Conservation (phyloP, 2,888 invertebrate genomes). For the Aplocera efformata region DNA sequence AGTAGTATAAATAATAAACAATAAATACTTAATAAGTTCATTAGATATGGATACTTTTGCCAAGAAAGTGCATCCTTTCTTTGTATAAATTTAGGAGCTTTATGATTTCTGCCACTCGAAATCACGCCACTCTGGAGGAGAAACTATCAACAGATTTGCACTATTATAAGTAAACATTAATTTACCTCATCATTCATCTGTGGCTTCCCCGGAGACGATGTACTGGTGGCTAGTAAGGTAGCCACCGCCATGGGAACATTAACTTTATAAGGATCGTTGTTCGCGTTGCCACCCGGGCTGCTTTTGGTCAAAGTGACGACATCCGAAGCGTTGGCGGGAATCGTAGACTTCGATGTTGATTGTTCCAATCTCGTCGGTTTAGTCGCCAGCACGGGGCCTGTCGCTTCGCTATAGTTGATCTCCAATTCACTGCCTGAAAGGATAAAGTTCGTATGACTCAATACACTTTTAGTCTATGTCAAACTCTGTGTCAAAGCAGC, state of each 20-base stretch:
- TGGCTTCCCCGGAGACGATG: not conserved
- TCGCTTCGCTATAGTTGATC: conserved; percentile 36
- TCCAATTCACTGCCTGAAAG: conserved; percentile 17
- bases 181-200: conserved; percentile 8
- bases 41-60: too few relatives aligned
- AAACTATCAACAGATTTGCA: too few relatives aligned
- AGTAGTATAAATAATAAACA: too few relatives aligned
- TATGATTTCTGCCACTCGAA: too few relatives aligned
- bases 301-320: not conserved
- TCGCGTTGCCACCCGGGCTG: conserved; percentile 7
- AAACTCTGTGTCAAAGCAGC: too few relatives aligned
- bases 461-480: too few relatives aligned
- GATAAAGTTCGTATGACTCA: too few relatives aligned
- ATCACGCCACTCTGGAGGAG: too few relatives aligned
- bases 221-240: not conserved
- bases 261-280: conserved; percentile 1
- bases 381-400: conserved; percentile 4
- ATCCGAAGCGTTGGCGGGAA: not conserved
- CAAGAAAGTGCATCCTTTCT: too few relatives aligned
- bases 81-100: too few relatives aligned
- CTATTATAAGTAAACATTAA: not conserved
- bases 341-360: conserved; percentile 1
- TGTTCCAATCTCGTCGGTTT: conserved; percentile 1
- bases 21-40: too few relatives aligned
- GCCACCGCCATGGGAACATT: not conserved